A percentile compares a stretch with the other conserved stretches of the same genome.
Conservation (phyloP, 2,113 vertebrate genomes). For the Nannobrachium achirus region DNA sequence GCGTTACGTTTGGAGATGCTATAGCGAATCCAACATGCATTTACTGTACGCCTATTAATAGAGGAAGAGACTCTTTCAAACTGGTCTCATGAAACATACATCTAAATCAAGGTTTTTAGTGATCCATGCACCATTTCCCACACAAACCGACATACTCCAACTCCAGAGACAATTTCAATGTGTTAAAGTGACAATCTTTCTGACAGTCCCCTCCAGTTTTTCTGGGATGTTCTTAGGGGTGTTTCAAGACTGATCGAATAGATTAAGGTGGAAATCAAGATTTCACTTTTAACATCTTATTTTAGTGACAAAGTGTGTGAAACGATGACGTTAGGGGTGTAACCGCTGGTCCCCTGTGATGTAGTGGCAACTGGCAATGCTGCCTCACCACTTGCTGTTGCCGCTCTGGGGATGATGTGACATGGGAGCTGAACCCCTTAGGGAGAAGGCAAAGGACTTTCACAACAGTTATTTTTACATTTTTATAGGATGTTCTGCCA, state of each 20-base stretch:
- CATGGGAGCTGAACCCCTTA: constrained; percentile 35
- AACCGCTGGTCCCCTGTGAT: constrained; percentile 55
- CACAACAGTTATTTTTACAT: constrained; percentile 63
- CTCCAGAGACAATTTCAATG: constrained; percentile 39
- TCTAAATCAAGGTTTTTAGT: constrained; percentile 1
- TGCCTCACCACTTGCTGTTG: constrained; percentile 64
- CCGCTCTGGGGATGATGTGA: constrained; percentile 62
- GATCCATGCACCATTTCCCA: constrained; percentile 6
- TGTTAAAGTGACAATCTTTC: constrained; percentile 15
- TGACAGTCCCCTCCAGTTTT: constrained; percentile 44
- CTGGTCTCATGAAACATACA: constrained; percentile 35
- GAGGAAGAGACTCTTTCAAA: too few species aligned
- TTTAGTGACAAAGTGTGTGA: constrained; percentile 49
- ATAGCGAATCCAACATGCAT: constrained; percentile 34
- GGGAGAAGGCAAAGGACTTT: constrained; percentile 53
- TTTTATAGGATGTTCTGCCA: constrained; percentile 42
- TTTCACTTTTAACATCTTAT: constrained; percentile 70
- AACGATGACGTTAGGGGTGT: constrained; percentile 49
- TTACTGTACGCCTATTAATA: constrained; percentile 38
- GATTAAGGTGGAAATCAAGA: constrained; percentile 40
- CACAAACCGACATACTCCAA: constrained; percentile 36
- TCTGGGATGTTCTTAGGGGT: constrained; percentile 28
- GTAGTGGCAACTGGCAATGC: constrained; percentile 51
- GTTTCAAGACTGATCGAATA: too few species aligned
- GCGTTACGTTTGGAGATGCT: constrained; percentile 11